Percentiles rank a stretch among this genome's conserved stretches.
Conservation (phyloP, 2,113 vertebrate genomes). For the Campylomormyrus numenius region DNA sequence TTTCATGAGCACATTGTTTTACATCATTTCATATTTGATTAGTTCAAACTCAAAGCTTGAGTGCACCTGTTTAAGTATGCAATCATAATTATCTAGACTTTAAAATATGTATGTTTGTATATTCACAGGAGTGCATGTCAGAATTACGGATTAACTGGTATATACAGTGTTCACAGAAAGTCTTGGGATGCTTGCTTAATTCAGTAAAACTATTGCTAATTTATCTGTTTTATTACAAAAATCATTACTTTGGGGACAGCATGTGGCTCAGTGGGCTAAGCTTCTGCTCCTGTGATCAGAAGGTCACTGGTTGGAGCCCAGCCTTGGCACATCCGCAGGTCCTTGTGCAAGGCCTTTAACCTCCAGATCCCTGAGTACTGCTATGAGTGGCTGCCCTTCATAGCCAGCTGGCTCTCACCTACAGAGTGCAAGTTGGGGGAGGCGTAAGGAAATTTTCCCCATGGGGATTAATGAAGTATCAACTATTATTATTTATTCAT, state of each 20-base stretch:
- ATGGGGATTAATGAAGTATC: no score
- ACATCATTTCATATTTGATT: not conserved
- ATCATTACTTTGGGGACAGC: not conserved
- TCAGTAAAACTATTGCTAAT: not conserved
- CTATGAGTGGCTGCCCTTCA: no score
- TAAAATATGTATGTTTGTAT: not conserved
- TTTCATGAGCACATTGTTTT: not conserved
- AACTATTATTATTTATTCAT: no score
- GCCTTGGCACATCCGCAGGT: no score
- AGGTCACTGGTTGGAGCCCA: no score
- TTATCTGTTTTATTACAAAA: not conserved
- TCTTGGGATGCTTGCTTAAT: not conserved
- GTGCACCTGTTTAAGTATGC: not conserved
- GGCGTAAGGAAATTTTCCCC: no score
- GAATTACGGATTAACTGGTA: not conserved
- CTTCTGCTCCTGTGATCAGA: no score
- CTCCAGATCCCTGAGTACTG: no score
- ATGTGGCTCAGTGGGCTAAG: no score
- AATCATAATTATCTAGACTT: not conserved
- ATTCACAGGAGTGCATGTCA: not conserved
- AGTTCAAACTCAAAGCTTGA: not conserved
- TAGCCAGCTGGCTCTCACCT: no score
- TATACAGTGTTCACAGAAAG: not conserved
- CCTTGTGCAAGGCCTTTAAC: no score
- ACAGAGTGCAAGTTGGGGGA: no score